A percentile compares a stretch with the other conserved stretches of the same genome.
Conservation (phyloP, 2,888 invertebrate genomes). For the Cecidostiba fungosa region DNA sequence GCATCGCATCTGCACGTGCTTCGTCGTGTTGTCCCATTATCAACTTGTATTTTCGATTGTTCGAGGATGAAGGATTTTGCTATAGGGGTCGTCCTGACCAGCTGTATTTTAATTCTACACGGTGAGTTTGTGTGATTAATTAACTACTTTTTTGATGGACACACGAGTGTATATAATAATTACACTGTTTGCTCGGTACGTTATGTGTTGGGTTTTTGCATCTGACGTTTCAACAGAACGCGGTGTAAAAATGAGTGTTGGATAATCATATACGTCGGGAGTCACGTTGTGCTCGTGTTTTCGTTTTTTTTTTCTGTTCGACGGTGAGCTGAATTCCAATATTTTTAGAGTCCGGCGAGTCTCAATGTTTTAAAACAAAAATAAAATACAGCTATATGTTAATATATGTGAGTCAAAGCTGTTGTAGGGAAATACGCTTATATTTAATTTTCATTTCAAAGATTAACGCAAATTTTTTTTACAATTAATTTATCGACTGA, state of each 20-base stretch:
- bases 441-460: no score
- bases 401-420: background rate
- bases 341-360: background rate
- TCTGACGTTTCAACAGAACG: background rate
- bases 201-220: background rate
- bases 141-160: background rate
- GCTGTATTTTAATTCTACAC: background rate
- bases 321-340: background rate
- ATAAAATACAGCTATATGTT: background rate
- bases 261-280: no score
- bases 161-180: no score
- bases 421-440: background rate
- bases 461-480: no score
- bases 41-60: background rate
- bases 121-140: background rate
- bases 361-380: background rate
- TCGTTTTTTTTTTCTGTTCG: background rate
- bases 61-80: background rate
- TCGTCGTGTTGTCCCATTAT: background rate
- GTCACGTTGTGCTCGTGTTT: background rate
- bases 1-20: background rate
- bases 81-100: background rate
- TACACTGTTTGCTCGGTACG: no score
- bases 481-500: background rate
- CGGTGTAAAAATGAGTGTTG: background rate